phyloP scores from a whole-genome alignment of 2,797 vertebrate genomes.

The Tenualosa ilisha region DNA sequence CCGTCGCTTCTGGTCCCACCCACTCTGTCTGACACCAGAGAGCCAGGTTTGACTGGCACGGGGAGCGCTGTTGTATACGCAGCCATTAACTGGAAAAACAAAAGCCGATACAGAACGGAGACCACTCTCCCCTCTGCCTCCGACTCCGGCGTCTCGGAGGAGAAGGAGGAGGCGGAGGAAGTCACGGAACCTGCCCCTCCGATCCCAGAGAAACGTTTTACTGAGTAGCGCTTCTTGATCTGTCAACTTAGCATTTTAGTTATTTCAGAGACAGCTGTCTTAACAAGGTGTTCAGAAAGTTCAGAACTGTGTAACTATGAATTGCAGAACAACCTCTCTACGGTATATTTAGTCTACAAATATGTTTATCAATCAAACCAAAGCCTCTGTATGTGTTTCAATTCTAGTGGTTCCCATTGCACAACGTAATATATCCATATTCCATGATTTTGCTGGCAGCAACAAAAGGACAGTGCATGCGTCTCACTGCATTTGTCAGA shows the following conservation, averaged over 20 bases:
- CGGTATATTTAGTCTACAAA: not conserved
- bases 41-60: not conserved
- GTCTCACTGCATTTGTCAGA: not conserved
- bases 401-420: not conserved
- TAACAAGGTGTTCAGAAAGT: not conserved
- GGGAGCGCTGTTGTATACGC: conserved; percentile 40
- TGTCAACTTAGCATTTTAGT: not conserved
- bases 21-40: not conserved
- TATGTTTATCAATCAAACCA: too few relatives aligned
- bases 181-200: conserved; percentile 29
- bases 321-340: not conserved
- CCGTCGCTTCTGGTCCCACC: not conserved
- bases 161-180: not conserved
- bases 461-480: not conserved
- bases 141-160: not conserved
- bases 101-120: conserved; percentile 32
- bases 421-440: not conserved
- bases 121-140: not conserved
- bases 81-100: conserved; percentile 48
- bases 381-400: not conserved
- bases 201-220: conserved; percentile 48
- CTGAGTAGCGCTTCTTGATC: not conserved
- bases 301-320: not conserved
- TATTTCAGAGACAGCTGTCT: not conserved
- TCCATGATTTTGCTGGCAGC: not conserved